A percentile compares a stretch with the other conserved stretches of the same genome.
Evolutionary conservation across 2,113 vertebrate genomes (phyloP).

Genomic region (Pipa parva): DNA sequence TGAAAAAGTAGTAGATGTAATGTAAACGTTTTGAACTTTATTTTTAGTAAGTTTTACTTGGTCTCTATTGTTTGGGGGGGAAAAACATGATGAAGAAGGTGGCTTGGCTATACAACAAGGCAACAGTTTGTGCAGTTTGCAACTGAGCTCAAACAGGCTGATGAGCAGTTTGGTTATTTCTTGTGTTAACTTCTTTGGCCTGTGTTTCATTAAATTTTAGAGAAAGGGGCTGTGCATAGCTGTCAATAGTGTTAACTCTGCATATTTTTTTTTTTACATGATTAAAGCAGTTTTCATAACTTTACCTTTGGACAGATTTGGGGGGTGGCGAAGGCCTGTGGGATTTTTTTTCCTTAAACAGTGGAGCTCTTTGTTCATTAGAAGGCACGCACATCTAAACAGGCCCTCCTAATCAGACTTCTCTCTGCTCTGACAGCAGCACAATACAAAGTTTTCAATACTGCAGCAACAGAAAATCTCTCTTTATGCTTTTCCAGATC

Average conservation of each 20-base stretch:
- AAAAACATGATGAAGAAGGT: no score
- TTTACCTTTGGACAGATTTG: slow-evolving; percentile 19
- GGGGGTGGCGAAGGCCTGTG: slow-evolving; percentile 2
- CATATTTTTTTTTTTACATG: slow-evolving; percentile 2
- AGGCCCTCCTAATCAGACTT: slow-evolving; percentile 14
- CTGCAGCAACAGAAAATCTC: not conserved
- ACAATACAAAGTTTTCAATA: slow-evolving; percentile 2
- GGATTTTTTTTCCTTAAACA: slow-evolving; percentile 28
- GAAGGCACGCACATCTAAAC: slow-evolving; percentile 5
- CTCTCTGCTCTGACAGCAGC: slow-evolving; percentile 4
- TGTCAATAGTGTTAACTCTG: not conserved
- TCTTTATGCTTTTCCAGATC: not conserved
- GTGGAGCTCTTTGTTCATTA: slow-evolving; percentile 36
- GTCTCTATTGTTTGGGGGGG: no score
- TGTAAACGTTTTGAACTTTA: no score
- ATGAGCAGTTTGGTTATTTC: no score
- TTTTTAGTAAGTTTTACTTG: no score
- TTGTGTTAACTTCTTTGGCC: not conserved
- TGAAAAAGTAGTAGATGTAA: no score
- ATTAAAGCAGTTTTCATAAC: slow-evolving; percentile 11
- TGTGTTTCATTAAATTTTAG: not conserved
- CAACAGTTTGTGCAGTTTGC: not conserved
- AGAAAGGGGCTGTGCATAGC: not conserved
- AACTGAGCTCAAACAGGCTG: no score
- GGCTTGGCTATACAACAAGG: not conserved